A percentile compares a stretch with the other conserved stretches of the same genome.
Evolutionary conservation across 2,888 invertebrate genomes (phyloP).

Genomic region (Prenolepis imparis): DNA sequence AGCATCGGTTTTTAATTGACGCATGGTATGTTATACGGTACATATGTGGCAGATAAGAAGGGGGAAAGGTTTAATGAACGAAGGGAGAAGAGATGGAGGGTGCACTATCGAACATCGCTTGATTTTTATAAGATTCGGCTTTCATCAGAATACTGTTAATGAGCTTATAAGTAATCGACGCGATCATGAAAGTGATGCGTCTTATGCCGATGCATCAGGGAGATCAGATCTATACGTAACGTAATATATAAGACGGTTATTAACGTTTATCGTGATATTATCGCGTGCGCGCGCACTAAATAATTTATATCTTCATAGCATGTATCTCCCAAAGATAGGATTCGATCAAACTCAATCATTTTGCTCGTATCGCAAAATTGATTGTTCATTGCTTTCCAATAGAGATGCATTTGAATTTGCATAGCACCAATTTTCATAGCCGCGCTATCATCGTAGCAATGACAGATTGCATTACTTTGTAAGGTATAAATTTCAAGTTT

Average conservation of each 20-base stretch:
- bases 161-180: constrained; percentile 75
- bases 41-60: background rate
- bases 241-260: constrained; percentile 37
- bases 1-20: background rate
- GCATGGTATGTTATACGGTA: background rate
- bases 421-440: constrained; percentile 62
- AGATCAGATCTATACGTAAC: constrained; percentile 50
- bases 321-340: background rate
- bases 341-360: constrained; percentile 41
- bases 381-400: constrained; percentile 55
- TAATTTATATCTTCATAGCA: constrained; percentile 31
- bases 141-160: constrained; percentile 66
- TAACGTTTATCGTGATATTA: constrained; percentile 41
- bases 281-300: background rate
- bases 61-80: constrained; percentile 3
- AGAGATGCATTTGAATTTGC: constrained; percentile 61
- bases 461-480: constrained; percentile 67
- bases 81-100: constrained; percentile 18
- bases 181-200: constrained; percentile 73
- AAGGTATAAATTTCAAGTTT: constrained; percentile 68
- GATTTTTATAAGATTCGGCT: constrained; percentile 67
- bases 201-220: constrained; percentile 69
- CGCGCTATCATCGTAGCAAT: constrained; percentile 52
- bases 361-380: constrained; percentile 39
- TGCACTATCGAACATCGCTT: constrained; percentile 57